phyloP scores from a whole-genome alignment of 2,797 vertebrate species.

The Parotocinclus haroldoi region DNA sequence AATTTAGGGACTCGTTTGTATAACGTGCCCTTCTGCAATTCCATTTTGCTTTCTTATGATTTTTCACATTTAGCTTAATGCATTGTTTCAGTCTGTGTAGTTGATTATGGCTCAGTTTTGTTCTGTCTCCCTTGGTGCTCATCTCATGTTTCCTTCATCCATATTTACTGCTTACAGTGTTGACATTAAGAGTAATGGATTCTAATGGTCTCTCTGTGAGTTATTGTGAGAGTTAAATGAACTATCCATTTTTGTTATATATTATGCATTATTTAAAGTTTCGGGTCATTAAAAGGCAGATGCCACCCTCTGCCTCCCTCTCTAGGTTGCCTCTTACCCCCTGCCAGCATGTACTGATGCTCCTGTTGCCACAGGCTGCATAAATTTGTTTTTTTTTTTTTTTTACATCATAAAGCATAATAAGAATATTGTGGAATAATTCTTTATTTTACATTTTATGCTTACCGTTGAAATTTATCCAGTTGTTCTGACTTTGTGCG shows the following conservation, averaged over 20 bases:
- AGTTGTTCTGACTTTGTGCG: slow-evolving; percentile 47
- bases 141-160: slow-evolving; percentile 67
- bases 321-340: slow-evolving; percentile 88
- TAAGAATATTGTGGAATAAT: slow-evolving; percentile 69
- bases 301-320: slow-evolving; percentile 70
- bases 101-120: slow-evolving; percentile 69
- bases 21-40: no score
- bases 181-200: slow-evolving; percentile 95
- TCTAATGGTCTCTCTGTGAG: slow-evolving; percentile 96
- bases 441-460: slow-evolving; percentile 64
- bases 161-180: slow-evolving; percentile 92
- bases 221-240: slow-evolving; percentile 94
- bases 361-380: slow-evolving; percentile 84
- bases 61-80: no score
- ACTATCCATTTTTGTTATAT: slow-evolving; percentile 98
- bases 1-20: no score
- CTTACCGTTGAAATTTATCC: slow-evolving; percentile 45
- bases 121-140: slow-evolving; percentile 53
- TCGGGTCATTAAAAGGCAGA: slow-evolving; percentile 99
- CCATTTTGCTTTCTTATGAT: no score
- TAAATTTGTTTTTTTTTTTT: slow-evolving; percentile 78
- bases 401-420: slow-evolving; percentile 74
- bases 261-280: slow-evolving; percentile 99
- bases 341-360: slow-evolving; percentile 80
- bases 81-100: slow-evolving; percentile 48